These are phyloP conservation scores for Neolamprologus cancellatus DNA, from an alignment of 2,113 vertebrate species.

Conservation along the genomic window DNA sequence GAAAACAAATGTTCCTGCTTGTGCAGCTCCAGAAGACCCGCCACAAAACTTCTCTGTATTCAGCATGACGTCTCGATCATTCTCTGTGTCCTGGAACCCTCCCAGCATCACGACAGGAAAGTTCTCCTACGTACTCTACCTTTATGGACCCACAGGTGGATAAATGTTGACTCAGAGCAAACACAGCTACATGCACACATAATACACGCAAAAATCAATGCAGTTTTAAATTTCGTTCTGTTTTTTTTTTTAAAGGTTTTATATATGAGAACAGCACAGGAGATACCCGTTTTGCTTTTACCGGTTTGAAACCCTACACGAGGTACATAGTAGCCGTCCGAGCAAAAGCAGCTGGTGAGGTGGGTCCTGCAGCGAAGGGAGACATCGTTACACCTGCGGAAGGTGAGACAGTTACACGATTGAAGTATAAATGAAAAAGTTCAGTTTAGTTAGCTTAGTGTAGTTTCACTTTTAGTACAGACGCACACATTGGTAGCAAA, in stretches of 20 bases:
- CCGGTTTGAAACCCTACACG: slow-evolving; percentile 82
- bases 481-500: background rate
- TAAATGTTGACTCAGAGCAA: background rate
- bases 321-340: slow-evolving; percentile 68
- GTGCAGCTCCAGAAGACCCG: slow-evolving; percentile 86
- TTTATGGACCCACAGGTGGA: slow-evolving; percentile 81
- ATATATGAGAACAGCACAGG: slow-evolving; percentile 86
- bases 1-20: background rate
- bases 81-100: slow-evolving; percentile 82
- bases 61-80: slow-evolving; percentile 81
- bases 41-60: slow-evolving; percentile 78
- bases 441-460: background rate
- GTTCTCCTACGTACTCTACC: slow-evolving; percentile 83
- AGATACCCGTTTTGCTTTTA: slow-evolving; percentile 78
- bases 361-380: slow-evolving; percentile 78
- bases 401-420: slow-evolving; percentile 64
- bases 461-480: background rate
- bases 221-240: background rate
- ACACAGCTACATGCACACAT: background rate
- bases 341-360: slow-evolving; percentile 84
- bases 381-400: slow-evolving; percentile 81
- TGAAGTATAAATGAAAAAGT: background rate
- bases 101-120: slow-evolving; percentile 83
- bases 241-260: slow-evolving; percentile 61
- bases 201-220: background rate